Evolutionary conservation across 2,888 invertebrate genomes (phyloP), one percentile per base, ranked within the genome.

Genomic region (Ormyrus rosae): DNA sequence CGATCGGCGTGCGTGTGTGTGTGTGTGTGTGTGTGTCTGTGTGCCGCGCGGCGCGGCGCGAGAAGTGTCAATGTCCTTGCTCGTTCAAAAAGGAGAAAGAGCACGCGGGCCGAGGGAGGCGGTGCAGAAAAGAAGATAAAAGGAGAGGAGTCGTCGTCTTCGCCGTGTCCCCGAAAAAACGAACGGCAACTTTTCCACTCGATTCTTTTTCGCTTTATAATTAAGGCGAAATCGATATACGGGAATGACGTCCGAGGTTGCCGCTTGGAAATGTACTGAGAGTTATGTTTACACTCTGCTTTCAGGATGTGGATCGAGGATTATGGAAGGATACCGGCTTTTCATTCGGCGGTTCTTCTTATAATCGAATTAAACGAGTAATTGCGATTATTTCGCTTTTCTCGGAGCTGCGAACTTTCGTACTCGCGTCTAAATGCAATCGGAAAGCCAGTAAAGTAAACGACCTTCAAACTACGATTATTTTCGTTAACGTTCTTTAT

Each of bases 41-140:
- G 13, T 48, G 50, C 34, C 34, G 34, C 6, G 58, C 19, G 11
- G 51, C 46, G 34, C 34, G 4, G 3, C 34, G 34, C 34, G 34
- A 34, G 51, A 73, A 73, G 53, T 56, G 64, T 64, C 63, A 75
- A 68, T 75, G 75, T 75, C 75, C 75, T 75, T 75, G 75, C 13
- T n/a, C 55, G 51, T 55, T 55, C 53, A 8, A 72, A 64, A 64
- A 13, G 19, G 46, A 55, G 13, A 53, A 55, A 19, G 8, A 34
- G 34, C 19, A 61, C 19, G 46, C 19, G 51, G 61, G 19, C 48
- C 19, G 7, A 13, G 7, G 34, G 7, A 8, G 45, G 34, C 19
- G 55, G 10, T n/a, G 56, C 46, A 7, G 45, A 6, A 19, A 11
- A 10, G 46, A 34, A 61, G 34, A 34, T 34, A 61, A 65, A 51